phyloP scores from a whole-genome alignment of 1,140 invertebrate genomes.

The Brachionus calyciflorus region DNA sequence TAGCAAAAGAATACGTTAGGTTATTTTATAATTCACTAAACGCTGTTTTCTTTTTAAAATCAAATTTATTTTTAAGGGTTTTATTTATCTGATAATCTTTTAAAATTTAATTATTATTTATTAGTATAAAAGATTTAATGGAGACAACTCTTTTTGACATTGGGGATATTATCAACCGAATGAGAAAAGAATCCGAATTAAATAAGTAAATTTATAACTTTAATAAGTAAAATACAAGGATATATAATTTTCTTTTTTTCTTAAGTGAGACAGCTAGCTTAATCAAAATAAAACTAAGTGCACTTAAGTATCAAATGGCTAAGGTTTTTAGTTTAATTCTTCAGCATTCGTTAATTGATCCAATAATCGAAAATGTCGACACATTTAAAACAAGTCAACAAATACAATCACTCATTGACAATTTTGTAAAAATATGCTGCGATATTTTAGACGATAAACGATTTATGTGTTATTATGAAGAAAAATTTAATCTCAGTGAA shows the following conservation, averaged over 20 bases:
- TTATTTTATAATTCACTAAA: too few relatives aligned
- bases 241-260: background rate
- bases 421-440: slow-evolving; percentile 20
- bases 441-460: slow-evolving; percentile 32
- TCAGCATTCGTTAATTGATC: background rate
- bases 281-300: background rate
- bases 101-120: background rate
- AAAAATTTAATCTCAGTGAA: slow-evolving; percentile 33
- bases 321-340: background rate
- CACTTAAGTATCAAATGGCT: slow-evolving; percentile 5
- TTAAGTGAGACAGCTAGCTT: background rate
- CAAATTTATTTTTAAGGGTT: too few relatives aligned
- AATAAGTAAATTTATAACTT: background rate
- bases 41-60: too few relatives aligned
- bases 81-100: too few relatives aligned
- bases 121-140: slow-evolving; percentile 20
- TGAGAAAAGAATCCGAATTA: background rate
- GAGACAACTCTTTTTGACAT: slow-evolving; percentile 12
- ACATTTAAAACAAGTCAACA: background rate
- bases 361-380: slow-evolving; percentile 7
- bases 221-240: too few relatives aligned
- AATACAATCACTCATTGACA: background rate
- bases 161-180: background rate
- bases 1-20: too few relatives aligned
- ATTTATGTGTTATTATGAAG: slow-evolving; percentile 26